A percentile compares a stretch with the other conserved stretches of the same genome.
phyloP scores from a whole-genome alignment of 2,797 vertebrate species.

The Phalloptychus januarius region DNA sequence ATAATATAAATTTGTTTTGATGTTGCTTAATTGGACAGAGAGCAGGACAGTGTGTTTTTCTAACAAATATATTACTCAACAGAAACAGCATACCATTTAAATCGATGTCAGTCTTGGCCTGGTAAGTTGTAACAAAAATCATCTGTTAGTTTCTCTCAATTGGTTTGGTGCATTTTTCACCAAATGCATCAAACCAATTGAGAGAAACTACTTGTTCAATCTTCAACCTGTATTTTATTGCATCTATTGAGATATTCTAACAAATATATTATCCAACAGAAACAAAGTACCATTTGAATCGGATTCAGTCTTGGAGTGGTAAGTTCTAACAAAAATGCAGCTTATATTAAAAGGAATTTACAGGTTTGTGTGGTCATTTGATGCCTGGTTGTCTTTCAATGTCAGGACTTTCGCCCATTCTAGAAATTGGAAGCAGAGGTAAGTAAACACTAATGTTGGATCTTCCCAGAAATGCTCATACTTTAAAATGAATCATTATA shows the following conservation, averaged over 20 bases:
- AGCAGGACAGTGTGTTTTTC: conserved; percentile 7
- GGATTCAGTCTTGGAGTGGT: conserved; percentile 36
- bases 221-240: too few species aligned
- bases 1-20: background rate
- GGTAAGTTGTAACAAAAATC: conserved; percentile 44
- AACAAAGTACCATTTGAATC: background rate
- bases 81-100: conserved; percentile 12
- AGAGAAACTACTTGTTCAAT: too few species aligned
- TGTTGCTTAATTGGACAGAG: conserved; percentile 32
- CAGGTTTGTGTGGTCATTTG: conserved; percentile 5
- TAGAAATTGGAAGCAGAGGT: conserved; percentile 68
- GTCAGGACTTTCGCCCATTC: conserved; percentile 72
- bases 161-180: too few species aligned
- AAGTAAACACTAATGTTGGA: conserved; percentile 18
- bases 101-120: conserved; percentile 2
- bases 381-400: background rate
- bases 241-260: background rate
- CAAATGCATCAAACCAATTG: too few species aligned
- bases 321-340: conserved; percentile 20
- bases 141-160: background rate
- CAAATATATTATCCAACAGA: conserved; percentile 26
- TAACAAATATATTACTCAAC: conserved; percentile 16
- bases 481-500: background rate
- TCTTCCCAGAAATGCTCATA: background rate
- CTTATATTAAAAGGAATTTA: background rate